phyloP scores from a whole-genome alignment of 2,797 vertebrate species.

The Euthynnus affinis region DNA sequence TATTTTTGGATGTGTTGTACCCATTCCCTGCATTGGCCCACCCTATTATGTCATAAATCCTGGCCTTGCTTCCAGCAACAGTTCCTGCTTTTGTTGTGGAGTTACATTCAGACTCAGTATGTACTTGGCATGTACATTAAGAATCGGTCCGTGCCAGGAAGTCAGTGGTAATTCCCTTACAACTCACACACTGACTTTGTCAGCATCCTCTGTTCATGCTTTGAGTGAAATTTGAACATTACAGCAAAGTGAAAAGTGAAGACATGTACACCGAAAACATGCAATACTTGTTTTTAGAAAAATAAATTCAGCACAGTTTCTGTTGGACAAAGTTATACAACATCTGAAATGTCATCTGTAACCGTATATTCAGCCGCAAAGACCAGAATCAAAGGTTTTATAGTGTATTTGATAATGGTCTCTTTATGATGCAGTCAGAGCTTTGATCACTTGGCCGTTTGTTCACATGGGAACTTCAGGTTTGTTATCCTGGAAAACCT shows the following conservation, averaged over 20 bases:
- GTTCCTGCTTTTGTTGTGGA: slow-evolving; percentile 73
- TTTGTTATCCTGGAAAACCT: slow-evolving; percentile 81
- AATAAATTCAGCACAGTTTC: slow-evolving; percentile 9
- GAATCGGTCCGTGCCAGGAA: slow-evolving; percentile 16
- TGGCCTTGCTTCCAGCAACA: slow-evolving; percentile 53
- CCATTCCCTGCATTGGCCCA: slow-evolving; percentile 57
- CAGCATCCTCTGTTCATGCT: slow-evolving; percentile 24
- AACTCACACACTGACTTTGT: slow-evolving; percentile 33
- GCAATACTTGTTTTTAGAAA: slow-evolving; percentile 2
- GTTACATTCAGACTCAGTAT: slow-evolving; percentile 40
- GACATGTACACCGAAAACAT: slow-evolving; percentile 26
- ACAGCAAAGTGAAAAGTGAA: slow-evolving; percentile 39
- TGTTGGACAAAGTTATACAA: slow-evolving; percentile 18
- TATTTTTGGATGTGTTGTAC: slow-evolving; percentile 70
- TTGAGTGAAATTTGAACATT: slow-evolving; percentile 34
- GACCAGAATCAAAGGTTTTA: slow-evolving; percentile 44
- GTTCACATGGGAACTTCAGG: slow-evolving; percentile 71
- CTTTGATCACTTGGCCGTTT: slow-evolving; percentile 69
- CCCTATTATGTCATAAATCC: slow-evolving; percentile 74
- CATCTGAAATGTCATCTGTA: slow-evolving; percentile 22
- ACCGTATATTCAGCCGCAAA: slow-evolving; percentile 34
- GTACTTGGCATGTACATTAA: slow-evolving; percentile 28
- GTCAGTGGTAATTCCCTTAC: slow-evolving; percentile 44
- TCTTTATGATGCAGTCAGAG: slow-evolving; percentile 57
- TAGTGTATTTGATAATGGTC: slow-evolving; percentile 65